Percentiles rank a stretch among this genome's conserved stretches.
These are phyloP conservation scores for Oedothorax gibbosus DNA, from an alignment of 1,140 invertebrate genomes.

Conservation along the genomic window DNA sequence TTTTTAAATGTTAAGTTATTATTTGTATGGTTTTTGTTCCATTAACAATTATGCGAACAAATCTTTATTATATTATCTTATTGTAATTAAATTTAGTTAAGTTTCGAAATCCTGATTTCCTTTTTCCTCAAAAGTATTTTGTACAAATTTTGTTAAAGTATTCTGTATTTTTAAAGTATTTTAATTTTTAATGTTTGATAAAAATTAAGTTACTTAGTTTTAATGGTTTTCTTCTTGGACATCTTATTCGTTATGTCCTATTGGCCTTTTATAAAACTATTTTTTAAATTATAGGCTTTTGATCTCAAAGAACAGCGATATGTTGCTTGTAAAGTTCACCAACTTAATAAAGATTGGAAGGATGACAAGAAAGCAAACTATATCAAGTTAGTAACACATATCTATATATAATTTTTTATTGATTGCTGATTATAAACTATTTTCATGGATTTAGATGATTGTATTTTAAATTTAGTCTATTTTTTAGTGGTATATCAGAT, in stretches of 20 bases:
- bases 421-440: no score
- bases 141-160: neutral
- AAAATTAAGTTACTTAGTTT: no score
- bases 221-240: no score
- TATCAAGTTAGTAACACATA: no score
- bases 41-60: neutral
- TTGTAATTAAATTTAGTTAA: neutral
- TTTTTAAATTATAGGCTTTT: conserved; percentile 77
- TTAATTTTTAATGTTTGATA: no score
- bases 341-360: conserved; percentile 99
- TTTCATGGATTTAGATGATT: no score
- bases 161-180: neutral
- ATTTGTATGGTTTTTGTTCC: neutral
- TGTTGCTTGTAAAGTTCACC: conserved; percentile 99
- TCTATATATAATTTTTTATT: no score
- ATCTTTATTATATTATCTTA: neutral
- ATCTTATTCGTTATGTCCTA: no score
- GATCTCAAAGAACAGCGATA: conserved; percentile 97
- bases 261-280: neutral
- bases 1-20: neutral
- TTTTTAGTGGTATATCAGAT: no score
- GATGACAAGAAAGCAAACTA: conserved; percentile 86
- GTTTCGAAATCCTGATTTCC: neutral
- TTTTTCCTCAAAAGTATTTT: neutral
- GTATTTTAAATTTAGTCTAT: no score